phyloP scores from a whole-genome alignment of 2,888 invertebrate genomes.

The Drosophila eohydei region DNA sequence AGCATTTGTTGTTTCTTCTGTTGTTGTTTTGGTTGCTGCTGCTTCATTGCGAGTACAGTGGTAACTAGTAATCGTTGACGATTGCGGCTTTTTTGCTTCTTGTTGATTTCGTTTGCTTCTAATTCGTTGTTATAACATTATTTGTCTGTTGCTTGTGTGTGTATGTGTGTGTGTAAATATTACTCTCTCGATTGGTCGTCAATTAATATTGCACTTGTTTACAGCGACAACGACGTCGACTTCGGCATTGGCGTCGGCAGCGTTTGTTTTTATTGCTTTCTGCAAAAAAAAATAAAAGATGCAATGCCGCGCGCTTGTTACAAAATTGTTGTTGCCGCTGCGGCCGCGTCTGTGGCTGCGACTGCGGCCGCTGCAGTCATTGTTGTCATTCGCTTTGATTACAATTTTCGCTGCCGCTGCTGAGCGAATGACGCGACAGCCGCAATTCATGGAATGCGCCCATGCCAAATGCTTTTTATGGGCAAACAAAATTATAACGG shows the following conservation, averaged over 20 bases:
- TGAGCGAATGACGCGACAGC: conserved; percentile 34
- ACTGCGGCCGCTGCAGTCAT: neutral
- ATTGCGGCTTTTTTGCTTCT: conserved; percentile 22
- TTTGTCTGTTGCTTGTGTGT: conserved; percentile 30
- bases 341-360: neutral
- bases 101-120: conserved; percentile 14
- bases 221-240: conserved; percentile 19
- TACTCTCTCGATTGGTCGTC: conserved; percentile 32
- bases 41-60: conserved; percentile 51
- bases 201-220: conserved; percentile 66
- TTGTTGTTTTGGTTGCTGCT: conserved; percentile 20
- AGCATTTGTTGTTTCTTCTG: conserved; percentile 33
- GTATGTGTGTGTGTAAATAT: conserved; percentile 13
- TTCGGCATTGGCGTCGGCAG: conserved; percentile 15
- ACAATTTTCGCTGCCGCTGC: conserved; percentile 29
- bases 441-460: conserved; percentile 51
- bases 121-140: conserved; percentile 50
- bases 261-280: conserved; percentile 22
- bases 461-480: conserved; percentile 60
- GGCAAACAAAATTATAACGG: conserved; percentile 68
- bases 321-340: conserved; percentile 22
- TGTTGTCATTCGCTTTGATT: conserved; percentile 42
- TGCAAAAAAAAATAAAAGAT: conserved; percentile 32
- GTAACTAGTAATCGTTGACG: conserved; percentile 28
- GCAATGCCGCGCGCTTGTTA: conserved; percentile 18